Evolutionary conservation across 2,113 vertebrate genomes (phyloP), one percentile per base, ranked within the genome.

Genomic region (Physeter macrocephalus): DNA sequence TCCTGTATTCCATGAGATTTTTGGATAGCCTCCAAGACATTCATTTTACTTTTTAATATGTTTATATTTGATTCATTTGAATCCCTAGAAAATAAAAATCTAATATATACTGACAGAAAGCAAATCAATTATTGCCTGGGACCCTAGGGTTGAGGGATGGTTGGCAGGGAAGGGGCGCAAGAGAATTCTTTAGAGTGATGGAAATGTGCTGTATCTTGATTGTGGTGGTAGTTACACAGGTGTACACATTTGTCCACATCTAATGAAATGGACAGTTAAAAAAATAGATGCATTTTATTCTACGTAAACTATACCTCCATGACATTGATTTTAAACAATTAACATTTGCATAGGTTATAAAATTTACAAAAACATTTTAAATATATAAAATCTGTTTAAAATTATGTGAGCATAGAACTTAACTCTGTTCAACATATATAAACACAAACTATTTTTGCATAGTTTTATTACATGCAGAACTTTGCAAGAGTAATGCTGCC

Each of bases 21-120:
- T 61, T 49, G 8, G 27, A 66, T 71, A 57, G 31, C 25, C 39
- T 52, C 20, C 23, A 82, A 52, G 17, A 27, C 2, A 5, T 64
- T 64, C 4, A 83, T 82, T 89, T 54, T 71, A 89, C 71, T 88
- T 57, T 84, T 46, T 66, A 71, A 34, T 88, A 57, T 83, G 12
- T 77, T 91, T 62, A 46, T 27, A 80, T 62, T 85, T 81, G 20
- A 59, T 6, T 94, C 46, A 41, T 8, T 34, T 59, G 17, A 94
- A 71, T 72, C 23, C 39, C 41, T 66, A 80, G 39, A 41, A 90
- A 77, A 94, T 64, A 84, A 3, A 84, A 49, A 87, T 71, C 1
- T 69, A n/a, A 88, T 54, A 59, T 27, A 49, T 11, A 41, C 7
- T 64, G 57, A 67, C 5, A 62, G 34, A 57, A 62, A 69, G 8